Percentiles rank a stretch among this genome's conserved stretches.
Conservation (phyloP, 2,888 invertebrate species). For the Lithodes maja region DNA sequence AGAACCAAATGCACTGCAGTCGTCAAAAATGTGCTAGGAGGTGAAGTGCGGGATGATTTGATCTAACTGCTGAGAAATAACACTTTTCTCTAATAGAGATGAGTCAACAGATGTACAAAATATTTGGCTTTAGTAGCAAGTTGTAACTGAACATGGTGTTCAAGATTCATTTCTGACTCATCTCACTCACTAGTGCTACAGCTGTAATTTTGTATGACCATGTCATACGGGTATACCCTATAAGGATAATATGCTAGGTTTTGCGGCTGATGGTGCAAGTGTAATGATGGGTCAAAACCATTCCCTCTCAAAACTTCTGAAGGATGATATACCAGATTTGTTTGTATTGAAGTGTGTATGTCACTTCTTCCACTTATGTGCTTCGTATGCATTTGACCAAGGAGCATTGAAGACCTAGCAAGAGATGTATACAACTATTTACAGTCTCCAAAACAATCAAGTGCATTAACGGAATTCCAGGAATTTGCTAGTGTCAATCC, state of each 20-base stretch:
- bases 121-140: conserved; percentile 28
- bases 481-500: conserved; percentile 11
- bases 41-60: conserved; percentile 11
- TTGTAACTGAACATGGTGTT: conserved; percentile 1
- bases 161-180: conserved; percentile 23
- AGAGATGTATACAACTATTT: conserved; percentile 16
- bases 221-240: conserved; percentile 20
- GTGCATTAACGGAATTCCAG: conserved; percentile 22
- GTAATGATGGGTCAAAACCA: neutral
- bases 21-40: conserved; percentile 13
- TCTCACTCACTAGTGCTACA: conserved; percentile 19
- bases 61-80: conserved; percentile 12
- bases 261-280: conserved; percentile 29
- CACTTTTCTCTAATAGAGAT: conserved; percentile 20
- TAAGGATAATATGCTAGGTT: conserved; percentile 36
- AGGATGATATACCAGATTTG: conserved; percentile 11
- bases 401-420: conserved; percentile 1
- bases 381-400: neutral
- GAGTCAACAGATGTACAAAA: conserved; percentile 43
- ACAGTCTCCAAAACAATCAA: conserved; percentile 20
- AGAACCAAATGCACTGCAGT: conserved; percentile 22
- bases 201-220: conserved; percentile 3
- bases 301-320: neutral
- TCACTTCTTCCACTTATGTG: too few species aligned
- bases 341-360: conserved; percentile 8